Evolutionary conservation across 2,113 vertebrate species (phyloP), one percentile per base, ranked within the genome.

Genomic region (Colaptes auratus): DNA sequence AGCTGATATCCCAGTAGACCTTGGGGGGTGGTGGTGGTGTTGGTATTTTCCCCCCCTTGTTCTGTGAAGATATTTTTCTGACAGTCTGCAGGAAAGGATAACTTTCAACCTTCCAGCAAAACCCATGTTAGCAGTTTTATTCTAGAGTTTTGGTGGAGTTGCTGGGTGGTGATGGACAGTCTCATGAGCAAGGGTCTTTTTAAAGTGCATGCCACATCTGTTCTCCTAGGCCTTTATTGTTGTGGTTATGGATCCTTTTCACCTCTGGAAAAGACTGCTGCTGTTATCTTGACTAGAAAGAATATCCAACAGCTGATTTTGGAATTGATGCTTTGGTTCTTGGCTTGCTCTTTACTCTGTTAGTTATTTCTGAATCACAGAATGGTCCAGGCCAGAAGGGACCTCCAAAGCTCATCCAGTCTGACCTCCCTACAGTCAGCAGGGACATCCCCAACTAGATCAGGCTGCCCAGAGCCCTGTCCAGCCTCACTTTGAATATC

Each of bases 1-100:
- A 91, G 88, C 88, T 95, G 96, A 92, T 97, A 94, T 55, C 56
- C 44, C 27, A 63, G 21, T 52, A 59, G n/a, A n/a, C n/a, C n/a
- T n/a, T n/a, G n/a, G n/a, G n/a, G n/a, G n/a, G n/a, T n/a, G n/a
- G n/a, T n/a, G n/a, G n/a, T n/a, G n/a, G n/a, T n/a, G n/a, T n/a
- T n/a, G n/a, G n/a, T n/a, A n/a, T n/a, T n/a, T n/a, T n/a, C n/a
- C n/a, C n/a, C n/a, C n/a, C n/a, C n/a, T n/a, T n/a, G n/a, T 85
- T 77, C 3, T 3, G 44, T 90, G 48, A 75, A 80, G 44, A 84
- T 84, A 81, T 39, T 71, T 18, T 88, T 10, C 42, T 81, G 70
- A 35, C 3, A 3, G n/a, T 4, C 60, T 93, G 13, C 33, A 58
- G 69, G 55, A n/a, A 72, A 86, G 8, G 92, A 44, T 60, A 78